Evolutionary conservation across 1,140 invertebrate species (phyloP).

Genomic region (Adelges cooleyi): DNA sequence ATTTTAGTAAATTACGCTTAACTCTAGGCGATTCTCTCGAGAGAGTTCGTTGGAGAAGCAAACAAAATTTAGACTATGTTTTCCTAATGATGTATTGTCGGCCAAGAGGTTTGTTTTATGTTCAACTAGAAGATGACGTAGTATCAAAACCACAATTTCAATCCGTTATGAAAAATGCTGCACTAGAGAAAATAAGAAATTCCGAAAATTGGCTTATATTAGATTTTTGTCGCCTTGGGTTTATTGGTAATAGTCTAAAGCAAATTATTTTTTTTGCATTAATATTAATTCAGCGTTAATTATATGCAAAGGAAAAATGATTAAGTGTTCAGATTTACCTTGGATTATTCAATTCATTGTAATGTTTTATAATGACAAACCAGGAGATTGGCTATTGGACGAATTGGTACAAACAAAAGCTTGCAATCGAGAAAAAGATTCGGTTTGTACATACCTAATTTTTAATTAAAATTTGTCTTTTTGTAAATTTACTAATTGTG

Average conservation of each 20-base stretch:
- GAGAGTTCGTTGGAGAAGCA: constrained; percentile 85
- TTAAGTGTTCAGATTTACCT: constrained; percentile 77
- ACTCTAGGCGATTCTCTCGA: constrained; percentile 81
- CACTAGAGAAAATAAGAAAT: constrained; percentile 59
- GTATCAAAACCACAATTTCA: constrained; percentile 77
- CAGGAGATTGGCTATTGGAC: constrained; percentile 91
- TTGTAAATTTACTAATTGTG: too few species aligned
- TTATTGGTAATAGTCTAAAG: constrained; percentile 60
- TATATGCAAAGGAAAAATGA: constrained; percentile 73
- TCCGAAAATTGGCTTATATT: constrained; percentile 79
- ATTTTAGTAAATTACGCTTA: constrained; percentile 60
- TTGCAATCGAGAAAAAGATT: constrained; percentile 73
- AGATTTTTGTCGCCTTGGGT: constrained; percentile 88
- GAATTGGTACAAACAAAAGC: constrained; percentile 82
- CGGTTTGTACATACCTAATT: constrained; percentile 45
- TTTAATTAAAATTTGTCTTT: background rate
- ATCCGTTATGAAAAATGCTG: constrained; percentile 64
- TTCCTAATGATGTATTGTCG: constrained; percentile 93
- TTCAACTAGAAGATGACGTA: constrained; percentile 93
- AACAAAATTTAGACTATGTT: constrained; percentile 92
- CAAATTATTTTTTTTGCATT: too few species aligned
- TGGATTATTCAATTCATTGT: constrained; percentile 86
- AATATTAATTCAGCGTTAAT: too few species aligned
- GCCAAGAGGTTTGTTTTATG: constrained; percentile 62
- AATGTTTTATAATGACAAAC: constrained; percentile 91